Percentiles rank a stretch among this genome's conserved stretches.
Conservation (phyloP, 2,888 invertebrate genomes). For the Campaea margaritaria region DNA sequence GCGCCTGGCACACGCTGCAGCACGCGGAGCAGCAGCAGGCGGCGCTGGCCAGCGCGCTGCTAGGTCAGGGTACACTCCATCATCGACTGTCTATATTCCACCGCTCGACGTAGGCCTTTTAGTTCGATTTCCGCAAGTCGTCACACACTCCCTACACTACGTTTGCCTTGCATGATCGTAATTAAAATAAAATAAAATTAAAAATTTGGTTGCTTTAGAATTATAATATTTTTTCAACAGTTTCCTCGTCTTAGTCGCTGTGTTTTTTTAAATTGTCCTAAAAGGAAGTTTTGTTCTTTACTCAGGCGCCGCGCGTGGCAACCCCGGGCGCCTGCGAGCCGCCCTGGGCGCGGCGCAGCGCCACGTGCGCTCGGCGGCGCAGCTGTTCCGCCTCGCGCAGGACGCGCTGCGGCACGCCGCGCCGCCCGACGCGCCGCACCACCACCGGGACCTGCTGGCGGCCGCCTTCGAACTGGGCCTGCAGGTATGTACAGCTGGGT, state of each 20-base stretch:
- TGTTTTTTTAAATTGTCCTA: too few species aligned
- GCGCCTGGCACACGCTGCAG: constrained; percentile 91
- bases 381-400: constrained; percentile 93
- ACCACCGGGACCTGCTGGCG: constrained; percentile 90
- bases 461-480: constrained; percentile 93
- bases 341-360: constrained; percentile 92
- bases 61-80: constrained; percentile 68
- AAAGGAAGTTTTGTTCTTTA: not conserved
- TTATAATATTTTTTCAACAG: too few species aligned
- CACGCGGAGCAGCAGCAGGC: constrained; percentile 93
- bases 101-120: too few species aligned
- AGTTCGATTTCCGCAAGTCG: too few species aligned
- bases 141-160: too few species aligned
- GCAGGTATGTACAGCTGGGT: not conserved
- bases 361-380: constrained; percentile 93
- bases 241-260: too few species aligned
- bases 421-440: constrained; percentile 89
- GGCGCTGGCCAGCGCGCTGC: constrained; percentile 90
- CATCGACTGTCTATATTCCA: too few species aligned
- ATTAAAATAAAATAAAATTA: too few species aligned
- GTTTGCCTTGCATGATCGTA: too few species aligned
- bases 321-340: constrained; percentile 88
- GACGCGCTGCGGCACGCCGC: constrained; percentile 94
- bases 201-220: too few species aligned
- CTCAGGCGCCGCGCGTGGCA: constrained; percentile 84